These are phyloP conservation scores for Dipus sagitta DNA, from an alignment of 2,797 vertebrate species.

Conservation along the genomic window DNA sequence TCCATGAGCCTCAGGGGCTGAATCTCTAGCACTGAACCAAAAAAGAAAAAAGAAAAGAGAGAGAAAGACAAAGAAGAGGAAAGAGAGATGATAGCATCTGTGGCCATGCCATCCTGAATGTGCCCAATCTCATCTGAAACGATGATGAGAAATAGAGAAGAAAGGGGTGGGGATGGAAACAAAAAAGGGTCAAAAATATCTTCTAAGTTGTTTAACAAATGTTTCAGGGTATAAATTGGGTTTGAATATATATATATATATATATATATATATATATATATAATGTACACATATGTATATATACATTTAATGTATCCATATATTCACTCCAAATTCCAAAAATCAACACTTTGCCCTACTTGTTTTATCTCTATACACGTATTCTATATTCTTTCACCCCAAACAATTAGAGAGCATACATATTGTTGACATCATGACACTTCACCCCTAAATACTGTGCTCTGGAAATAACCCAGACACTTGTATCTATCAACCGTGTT, in stretches of 20 bases:
- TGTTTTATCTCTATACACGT: neutral
- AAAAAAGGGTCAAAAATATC: neutral
- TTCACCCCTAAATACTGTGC: neutral
- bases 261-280: too few species aligned
- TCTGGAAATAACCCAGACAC: neutral
- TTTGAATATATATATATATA: neutral
- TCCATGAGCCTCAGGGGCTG: neutral
- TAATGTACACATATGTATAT: neutral
- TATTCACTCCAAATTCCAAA: neutral
- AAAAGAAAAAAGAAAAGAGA: too few species aligned
- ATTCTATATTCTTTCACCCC: neutral
- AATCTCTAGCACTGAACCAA: neutral
- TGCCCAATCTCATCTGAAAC: neutral
- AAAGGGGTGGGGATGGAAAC: neutral
- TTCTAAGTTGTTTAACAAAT: slow-evolving; percentile 49
- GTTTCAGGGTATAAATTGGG: neutral
- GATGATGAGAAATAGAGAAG: too few species aligned
- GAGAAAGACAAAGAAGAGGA: neutral
- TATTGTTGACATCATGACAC: neutral
- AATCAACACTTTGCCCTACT: neutral
- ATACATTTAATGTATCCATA: neutral
- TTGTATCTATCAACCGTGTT: neutral
- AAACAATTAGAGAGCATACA: neutral
- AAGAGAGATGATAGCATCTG: too few species aligned
- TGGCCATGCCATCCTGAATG: neutral